Evolutionary conservation across 2,113 vertebrate species (phyloP), one percentile per base, ranked within the genome.

Genomic region (Lepus americanus): DNA sequence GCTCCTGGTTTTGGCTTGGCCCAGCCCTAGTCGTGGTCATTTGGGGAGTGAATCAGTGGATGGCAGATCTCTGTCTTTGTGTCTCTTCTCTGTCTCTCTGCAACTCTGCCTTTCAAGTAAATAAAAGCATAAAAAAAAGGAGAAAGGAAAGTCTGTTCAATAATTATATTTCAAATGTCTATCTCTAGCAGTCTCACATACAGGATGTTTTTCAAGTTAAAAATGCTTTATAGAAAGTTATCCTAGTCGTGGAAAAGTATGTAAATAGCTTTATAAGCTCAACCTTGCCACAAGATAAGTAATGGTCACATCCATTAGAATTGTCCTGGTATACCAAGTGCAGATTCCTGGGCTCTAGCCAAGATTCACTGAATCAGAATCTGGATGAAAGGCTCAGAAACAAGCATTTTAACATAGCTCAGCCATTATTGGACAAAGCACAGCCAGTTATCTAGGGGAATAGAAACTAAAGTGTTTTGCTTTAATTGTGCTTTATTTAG

Each of bases 161-260:
- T 19, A 77, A 70, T 80, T 77, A 72, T 17, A 70, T 77, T 72
- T 92, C 23, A 64, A 92, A 92, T 82, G 59, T 20, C 44, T 69
- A 73, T 89, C 73, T 90, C 76, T 87, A 79, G n/a, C 59, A 90
- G 59, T 85, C 13, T 22, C 31, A 86, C 61, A n/a, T 69, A 64
- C 59, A 22, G 64, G 14, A 31, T 31, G 63, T 90, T 27, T 90
- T 96, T 91, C 25, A 81, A 92, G 78, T n/a, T 6, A n/a, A 89
- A 95, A 92, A 77, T 80, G 66, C 79, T 79, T 13, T 74, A 83
- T 3, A 55, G 36, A 90, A 95, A 92, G 36, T 51, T 89, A 31
- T 8, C 20, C 25, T 81, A 51, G 17, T 80, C 66, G 20, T 63
- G 64, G 23, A 93, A 95, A 91, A 70, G 31, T 84, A 39, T 80